These are phyloP conservation scores for Tapera naevia DNA, from an alignment of 2,797 vertebrate genomes.

Conservation along the genomic window DNA sequence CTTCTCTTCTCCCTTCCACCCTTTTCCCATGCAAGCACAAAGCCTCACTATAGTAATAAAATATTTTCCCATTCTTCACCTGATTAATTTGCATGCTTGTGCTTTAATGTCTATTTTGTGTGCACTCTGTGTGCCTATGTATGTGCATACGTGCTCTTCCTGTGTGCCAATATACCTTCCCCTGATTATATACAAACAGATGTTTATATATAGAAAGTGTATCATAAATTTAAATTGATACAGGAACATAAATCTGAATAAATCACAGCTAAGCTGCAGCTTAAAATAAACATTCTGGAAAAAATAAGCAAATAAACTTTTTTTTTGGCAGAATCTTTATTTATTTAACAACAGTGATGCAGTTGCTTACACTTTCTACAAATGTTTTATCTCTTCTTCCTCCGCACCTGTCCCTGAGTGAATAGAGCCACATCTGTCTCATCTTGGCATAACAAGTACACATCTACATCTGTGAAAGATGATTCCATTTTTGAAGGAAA, in stretches of 20 bases:
- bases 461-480: conserved; percentile 84
- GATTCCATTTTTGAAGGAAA: conserved; percentile 81
- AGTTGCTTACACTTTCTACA: conserved; percentile 83
- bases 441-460: conserved; percentile 83
- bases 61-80: background rate
- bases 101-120: background rate
- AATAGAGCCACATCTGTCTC: conserved; percentile 87
- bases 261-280: conserved; percentile 64
- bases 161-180: background rate
- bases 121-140: accelerated
- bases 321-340: conserved; percentile 80
- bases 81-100: background rate
- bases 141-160: accelerated
- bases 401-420: conserved; percentile 85
- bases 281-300: conserved; percentile 79
- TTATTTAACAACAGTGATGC: conserved; percentile 83
- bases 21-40: background rate
- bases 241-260: conserved; percentile 58
- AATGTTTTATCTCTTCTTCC: conserved; percentile 87
- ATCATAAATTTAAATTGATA: conserved; percentile 47
- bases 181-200: background rate
- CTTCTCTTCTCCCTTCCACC: conserved; percentile 7
- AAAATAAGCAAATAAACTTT: conserved; percentile 75
- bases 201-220: conserved; percentile 33
- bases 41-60: conserved; percentile 1